These are phyloP conservation scores for Setophaga kirtlandii DNA, from an alignment of 2,113 vertebrate genomes.

Conservation along the genomic window DNA sequence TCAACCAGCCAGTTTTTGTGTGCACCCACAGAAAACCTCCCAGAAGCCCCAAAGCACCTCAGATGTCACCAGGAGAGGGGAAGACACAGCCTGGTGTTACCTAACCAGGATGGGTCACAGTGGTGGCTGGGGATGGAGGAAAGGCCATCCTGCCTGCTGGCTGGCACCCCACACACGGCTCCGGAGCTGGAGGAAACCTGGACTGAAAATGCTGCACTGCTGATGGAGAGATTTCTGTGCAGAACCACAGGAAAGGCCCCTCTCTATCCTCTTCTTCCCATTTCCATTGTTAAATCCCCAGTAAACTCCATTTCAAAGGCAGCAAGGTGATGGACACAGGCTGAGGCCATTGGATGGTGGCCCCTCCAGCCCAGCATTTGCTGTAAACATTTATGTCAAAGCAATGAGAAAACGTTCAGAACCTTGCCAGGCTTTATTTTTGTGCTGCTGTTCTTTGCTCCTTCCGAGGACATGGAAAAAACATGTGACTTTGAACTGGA, in stretches of 20 bases:
- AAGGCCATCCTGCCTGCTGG: neutral
- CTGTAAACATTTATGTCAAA: neutral
- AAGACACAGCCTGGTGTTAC: neutral
- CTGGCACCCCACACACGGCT: neutral
- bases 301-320: neutral
- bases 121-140: accelerated
- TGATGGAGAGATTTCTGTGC: accelerated
- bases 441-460: neutral
- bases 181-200: neutral
- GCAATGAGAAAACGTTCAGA: neutral
- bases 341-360: neutral
- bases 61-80: neutral
- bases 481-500: conserved; percentile 51
- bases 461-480: conserved; percentile 12
- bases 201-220: neutral
- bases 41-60: neutral
- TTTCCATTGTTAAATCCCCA: neutral
- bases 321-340: neutral
- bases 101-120: neutral
- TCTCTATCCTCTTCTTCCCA: neutral
- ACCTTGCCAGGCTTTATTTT: neutral
- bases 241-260: neutral
- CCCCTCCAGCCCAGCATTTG: neutral
- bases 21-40: neutral
- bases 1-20: neutral